These are phyloP conservation scores for Sceloporus tristichus DNA, from an alignment of 2,113 vertebrate species.

Conservation along the genomic window DNA sequence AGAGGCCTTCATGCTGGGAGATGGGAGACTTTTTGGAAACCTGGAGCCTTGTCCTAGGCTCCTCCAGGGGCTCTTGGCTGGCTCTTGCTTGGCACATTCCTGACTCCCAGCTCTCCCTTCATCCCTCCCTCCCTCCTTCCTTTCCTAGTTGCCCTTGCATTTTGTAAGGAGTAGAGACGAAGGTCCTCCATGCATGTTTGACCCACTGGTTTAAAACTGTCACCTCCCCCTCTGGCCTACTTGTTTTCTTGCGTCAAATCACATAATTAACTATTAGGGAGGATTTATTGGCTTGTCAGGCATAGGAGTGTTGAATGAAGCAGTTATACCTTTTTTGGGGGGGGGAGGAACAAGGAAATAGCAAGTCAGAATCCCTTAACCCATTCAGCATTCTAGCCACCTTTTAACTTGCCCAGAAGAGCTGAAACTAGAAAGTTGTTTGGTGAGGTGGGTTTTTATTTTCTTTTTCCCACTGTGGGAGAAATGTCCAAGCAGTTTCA, in stretches of 20 bases:
- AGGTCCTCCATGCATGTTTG: not conserved
- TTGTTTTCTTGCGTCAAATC: conserved; percentile 23
- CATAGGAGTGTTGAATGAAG: not conserved
- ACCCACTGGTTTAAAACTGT: not conserved
- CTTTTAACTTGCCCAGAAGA: not conserved
- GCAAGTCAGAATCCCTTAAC: not conserved
- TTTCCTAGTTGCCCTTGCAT: not conserved
- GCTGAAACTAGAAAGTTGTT: not conserved
- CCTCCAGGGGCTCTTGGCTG: not conserved
- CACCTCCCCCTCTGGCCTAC: not conserved
- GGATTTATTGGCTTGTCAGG: conserved; percentile 33
- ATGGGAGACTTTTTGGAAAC: no score
- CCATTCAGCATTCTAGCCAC: not conserved
- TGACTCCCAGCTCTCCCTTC: not conserved
- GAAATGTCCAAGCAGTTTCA: not conserved
- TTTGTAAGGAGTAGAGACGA: not conserved
- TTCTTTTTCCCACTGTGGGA: not conserved
- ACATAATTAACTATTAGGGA: conserved; percentile 35
- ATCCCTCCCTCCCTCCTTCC: no score
- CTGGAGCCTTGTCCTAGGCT: not conserved
- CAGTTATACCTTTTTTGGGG: no score
- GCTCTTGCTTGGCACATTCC: not conserved
- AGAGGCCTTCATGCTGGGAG: no score
- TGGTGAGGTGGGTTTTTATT: not conserved
- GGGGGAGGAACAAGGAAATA: not conserved